These are phyloP conservation scores for Chaitophorus viminalis DNA, from an alignment of 2,888 invertebrate species.

Conservation along the genomic window DNA sequence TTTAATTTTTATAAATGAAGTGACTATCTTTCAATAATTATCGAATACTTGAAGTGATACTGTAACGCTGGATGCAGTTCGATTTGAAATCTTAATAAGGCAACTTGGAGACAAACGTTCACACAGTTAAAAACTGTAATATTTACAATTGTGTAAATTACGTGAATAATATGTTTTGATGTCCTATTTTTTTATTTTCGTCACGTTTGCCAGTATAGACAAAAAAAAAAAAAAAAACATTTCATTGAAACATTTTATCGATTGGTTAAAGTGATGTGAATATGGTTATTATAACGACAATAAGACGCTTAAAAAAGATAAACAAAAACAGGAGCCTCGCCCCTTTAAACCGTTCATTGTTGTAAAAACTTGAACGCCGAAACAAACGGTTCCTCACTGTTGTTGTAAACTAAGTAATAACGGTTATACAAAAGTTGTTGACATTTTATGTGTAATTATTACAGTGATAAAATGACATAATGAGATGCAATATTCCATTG, in stretches of 20 bases:
- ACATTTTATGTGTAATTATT: constrained; percentile 38
- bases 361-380: constrained; percentile 25
- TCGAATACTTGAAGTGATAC: no score
- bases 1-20: no score
- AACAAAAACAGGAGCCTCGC: not conserved
- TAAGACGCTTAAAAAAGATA: constrained; percentile 1
- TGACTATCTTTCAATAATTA: no score
- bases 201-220: no score
- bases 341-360: constrained; percentile 4
- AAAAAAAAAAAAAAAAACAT: no score
- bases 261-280: not conserved
- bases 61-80: no score
- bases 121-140: no score
- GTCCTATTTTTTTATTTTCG: no score
- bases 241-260: not conserved
- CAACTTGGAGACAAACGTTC: no score
- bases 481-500: not conserved
- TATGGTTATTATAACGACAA: constrained; percentile 11
- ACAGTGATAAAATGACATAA: not conserved
- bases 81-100: no score
- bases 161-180: no score
- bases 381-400: not conserved
- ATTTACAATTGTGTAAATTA: no score
- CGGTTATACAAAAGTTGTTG: constrained; percentile 39
- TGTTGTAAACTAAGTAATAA: constrained; percentile 27